Evolutionary conservation across 1,140 invertebrate species (phyloP), one percentile per base, ranked within the genome.

Genomic region (Phymastichus coffea): DNA sequence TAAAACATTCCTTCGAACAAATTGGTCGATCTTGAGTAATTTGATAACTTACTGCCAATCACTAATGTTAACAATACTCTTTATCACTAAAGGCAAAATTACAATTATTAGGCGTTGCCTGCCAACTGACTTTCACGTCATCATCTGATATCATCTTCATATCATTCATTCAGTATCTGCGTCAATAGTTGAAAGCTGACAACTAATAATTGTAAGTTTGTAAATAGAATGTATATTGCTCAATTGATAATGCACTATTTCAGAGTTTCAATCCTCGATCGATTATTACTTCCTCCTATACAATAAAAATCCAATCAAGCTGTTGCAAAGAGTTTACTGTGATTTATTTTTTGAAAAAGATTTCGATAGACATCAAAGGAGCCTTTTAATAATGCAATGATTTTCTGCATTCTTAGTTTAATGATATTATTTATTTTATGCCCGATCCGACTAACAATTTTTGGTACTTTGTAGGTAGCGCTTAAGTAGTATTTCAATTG

Each of bases 161-260:
- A 74, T 75, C 71, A 74, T 71, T 64, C 72, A 72, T 75, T 59
- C 57, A 68, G 64, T 67, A 64, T 67, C 69, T 73, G 70, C 68
- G 72, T 76, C 72, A 57, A 75, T 73, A 65, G 69, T 69, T 61
- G 47, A 35, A 49, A 38, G 48, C 33, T 22, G 38, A 41, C 40
- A 30, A 35, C 35, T 19, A 35, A 56, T 44, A 19, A 56, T 64
- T 37, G 63, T 56, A 51, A 56, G 61, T 63, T 60, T 26, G 20
- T 53, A 53, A 49, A 48, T 59, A 65, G 33, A 43, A 61, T 37
- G 53, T 37, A n/a, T 63, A 58, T 40, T 55, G 40, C 57, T 66
- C 58, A 56, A 47, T 41, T 19, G 35, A 40, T 58, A 35, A 22
- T 44, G 48, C 61, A 58, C 15, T 61, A 28, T 48, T 54, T 57